Evolutionary conservation across 1,140 invertebrate genomes (phyloP), one percentile per base, ranked within the genome.

Genomic region (Gryon sp.): DNA sequence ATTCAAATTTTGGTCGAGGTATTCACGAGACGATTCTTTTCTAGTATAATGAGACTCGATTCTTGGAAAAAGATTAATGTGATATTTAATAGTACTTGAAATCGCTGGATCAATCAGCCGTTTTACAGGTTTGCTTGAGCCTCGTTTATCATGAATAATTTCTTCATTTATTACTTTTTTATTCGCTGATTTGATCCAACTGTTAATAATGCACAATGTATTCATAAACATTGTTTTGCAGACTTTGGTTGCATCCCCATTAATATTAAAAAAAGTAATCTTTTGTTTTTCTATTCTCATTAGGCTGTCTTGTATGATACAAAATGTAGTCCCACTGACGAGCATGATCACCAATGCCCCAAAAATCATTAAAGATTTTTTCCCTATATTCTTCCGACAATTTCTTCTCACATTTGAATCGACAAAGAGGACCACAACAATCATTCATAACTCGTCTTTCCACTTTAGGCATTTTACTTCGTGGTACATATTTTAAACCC

Each of bases 151-250:
- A 28, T 1, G 1, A 1, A 46, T 16, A 8, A 0, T 2, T 0
- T 16, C 6, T 6, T 28, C 43, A 26, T 46, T 28, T 2, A 0
- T 6, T 6, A 0, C 7, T 15, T 46, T 46, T 9, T 7, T 15
- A 16, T 5, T 26, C 6, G 43, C 43, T 16, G 43, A 15, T 28
- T 15, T 46, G 1, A 46, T 4, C 43, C 43, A 46, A 1, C 4
- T 8, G 28, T 46, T 26, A 16, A 4, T 28, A 8, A 46, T 46
- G 9, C n/a, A 26, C 11, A 46, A 11, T 8, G 43, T 46, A 28
- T 26, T 28, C 24, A 28, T 15, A 16, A 46, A 46, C 43, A 46
- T 46, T 15, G 43, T 46, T 46, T 46, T 46, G 7, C 43, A 46
- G 0, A 46, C 14, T 5, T 1, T 26, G 0, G n/a, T 28, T 11